Base-by-base conservation (phyloP, 92 coral and sea anemone species). In the Blastomussa wellsi region DNA sequence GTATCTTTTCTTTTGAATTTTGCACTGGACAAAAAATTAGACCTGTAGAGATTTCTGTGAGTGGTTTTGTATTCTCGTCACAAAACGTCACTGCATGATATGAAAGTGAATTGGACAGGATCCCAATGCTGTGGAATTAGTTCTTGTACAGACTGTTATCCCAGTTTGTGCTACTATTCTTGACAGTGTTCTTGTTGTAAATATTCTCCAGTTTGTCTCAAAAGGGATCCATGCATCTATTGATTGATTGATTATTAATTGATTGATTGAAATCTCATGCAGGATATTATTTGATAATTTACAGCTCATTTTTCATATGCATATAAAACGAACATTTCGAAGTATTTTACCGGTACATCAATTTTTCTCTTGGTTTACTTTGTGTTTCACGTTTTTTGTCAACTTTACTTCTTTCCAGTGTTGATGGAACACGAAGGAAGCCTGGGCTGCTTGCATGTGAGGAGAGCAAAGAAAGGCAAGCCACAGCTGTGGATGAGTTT, bases 391-490 rank as follows among this genome's bases (percentile, higher is more conserved):
- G n/a, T n/a, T n/a, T n/a, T n/a, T n/a, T n/a, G n/a, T n/a, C n/a
- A n/a, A n/a, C n/a, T n/a, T n/a, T n/a, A n/a, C n/a, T n/a, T n/a
- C n/a, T n/a, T n/a, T n/a, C n/a, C n/a, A n/a, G n/a, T n/a, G n/a
- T n/a, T n/a, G n/a, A n/a, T n/a, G n/a, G n/a, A n/a, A n/a, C n/a
- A n/a, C n/a, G n/a, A n/a, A n/a, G n/a, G n/a, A n/a, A n/a, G n/a
- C 57, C 88, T 86, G 19, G 0, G 57, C 15, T 51, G 57, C 57
- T 26, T 33, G 24, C n/a, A 79, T 51, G 41, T 73, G 79, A 66
- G 94, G 94, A 32, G 80, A 91, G 62, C 64, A 80, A 82, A 38
- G 32, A 72, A 13, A 78, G 44, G 24, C 47, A 79, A 17, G 92
- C 89, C 44, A 49, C 77, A 22, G 64, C 84, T 67, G 72, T 67